These are phyloP conservation scores for Xyrichtys novacula DNA, from an alignment of 2,797 vertebrate genomes.

Conservation along the genomic window DNA sequence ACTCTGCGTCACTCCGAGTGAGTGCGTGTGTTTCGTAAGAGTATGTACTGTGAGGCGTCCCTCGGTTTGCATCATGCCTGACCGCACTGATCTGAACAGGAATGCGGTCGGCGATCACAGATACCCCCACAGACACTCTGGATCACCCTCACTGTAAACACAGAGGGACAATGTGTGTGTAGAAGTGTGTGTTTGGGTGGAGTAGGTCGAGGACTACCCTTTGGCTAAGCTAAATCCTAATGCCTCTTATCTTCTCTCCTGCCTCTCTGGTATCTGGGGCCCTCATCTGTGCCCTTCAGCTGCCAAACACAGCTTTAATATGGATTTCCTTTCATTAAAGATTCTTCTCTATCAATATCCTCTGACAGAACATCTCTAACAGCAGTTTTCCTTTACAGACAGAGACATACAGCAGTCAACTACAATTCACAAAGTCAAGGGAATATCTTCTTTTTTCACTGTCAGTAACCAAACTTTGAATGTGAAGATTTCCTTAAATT, in stretches of 20 bases:
- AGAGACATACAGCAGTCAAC: neutral
- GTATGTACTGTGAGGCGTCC: conserved; percentile 52
- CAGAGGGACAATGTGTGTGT: conserved; percentile 67
- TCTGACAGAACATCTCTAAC: conserved; percentile 61
- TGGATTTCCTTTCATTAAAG: conserved; percentile 75
- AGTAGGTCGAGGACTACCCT: conserved; percentile 68
- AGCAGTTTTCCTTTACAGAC: conserved; percentile 51
- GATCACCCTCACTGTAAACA: conserved; percentile 79
- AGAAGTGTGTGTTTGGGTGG: conserved; percentile 61
- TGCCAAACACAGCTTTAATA: conserved; percentile 75
- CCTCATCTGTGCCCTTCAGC: conserved; percentile 70
- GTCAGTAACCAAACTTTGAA: neutral
- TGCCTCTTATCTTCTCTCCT: conserved; percentile 72
- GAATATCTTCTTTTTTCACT: conserved; percentile 4
- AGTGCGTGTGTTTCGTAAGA: conserved; percentile 15
- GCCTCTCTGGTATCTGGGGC: conserved; percentile 58
- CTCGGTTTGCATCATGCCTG: conserved; percentile 53
- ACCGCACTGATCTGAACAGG: conserved; percentile 75
- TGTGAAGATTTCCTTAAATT: neutral
- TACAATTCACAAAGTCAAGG: neutral
- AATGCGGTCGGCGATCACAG: conserved; percentile 64
- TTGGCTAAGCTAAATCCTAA: conserved; percentile 81
- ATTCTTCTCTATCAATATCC: conserved; percentile 71
- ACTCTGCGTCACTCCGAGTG: conserved; percentile 16
- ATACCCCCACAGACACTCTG: conserved; percentile 48